Evolutionary conservation across 2,113 vertebrate genomes (phyloP), one percentile per base, ranked within the genome.

Genomic region (Halcyon senegalensis): DNA sequence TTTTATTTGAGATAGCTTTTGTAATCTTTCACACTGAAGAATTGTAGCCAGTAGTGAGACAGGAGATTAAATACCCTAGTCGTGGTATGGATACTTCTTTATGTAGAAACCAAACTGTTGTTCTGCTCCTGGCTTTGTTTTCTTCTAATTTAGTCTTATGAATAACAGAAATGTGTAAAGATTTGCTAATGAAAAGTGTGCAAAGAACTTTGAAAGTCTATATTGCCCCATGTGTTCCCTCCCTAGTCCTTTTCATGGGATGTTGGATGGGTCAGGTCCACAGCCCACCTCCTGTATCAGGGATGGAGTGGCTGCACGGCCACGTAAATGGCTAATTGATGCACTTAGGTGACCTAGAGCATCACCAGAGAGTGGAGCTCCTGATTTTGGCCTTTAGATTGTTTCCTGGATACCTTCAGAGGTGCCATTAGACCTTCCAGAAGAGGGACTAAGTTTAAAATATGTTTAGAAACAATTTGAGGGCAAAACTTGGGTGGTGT

Each of bases 271-370:
- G 31, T 68, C 35, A 66, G 13, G 8, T 16, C 9, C 44, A 44
- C 12, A 92, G 4, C 1, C 2, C 2, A 39, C 5, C 7, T 53
- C 11, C 16, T 53, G 7, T 67, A 44, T 6, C 14, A 20, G 25
- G 9, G 2, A 1, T 58, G 28, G n/a, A 80, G 33, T 16, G 23
- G 19, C n/a, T 76, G 41, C 13, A 33, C 23, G 68, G 39, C 4
- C 43, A 43, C 33, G 73, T 8, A 70, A 82, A 28, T 0, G 2
- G 68, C n/a, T 48, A 69, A 69, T 6, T 39, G 16, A n/a, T 19
- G 10, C 6, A 24, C 4, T 59, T 60, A 20, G 3, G 20, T 76
- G 18, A 79, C 24, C 21, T 41, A n/a, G 0, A 0, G 3, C 7
- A 5, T 66, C 27, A 33, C 10, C 39, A 37, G 10, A 66, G 20